Conservation (phyloP, 2,888 invertebrate species). For the Scaptomyza tumidula region DNA sequence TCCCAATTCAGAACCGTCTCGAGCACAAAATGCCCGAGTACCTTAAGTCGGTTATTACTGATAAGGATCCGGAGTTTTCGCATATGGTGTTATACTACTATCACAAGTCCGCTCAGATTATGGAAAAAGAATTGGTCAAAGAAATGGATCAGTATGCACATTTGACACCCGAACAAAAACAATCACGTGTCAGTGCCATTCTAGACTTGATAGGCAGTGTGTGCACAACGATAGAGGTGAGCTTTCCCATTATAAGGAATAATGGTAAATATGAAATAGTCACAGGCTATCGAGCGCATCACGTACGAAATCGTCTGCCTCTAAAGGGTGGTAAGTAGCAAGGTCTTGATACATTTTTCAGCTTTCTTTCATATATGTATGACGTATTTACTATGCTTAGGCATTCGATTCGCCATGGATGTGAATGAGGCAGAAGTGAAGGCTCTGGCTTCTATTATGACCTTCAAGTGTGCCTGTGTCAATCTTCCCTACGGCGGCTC, state of each 20-base stretch:
- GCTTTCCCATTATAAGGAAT: conserved; percentile 74
- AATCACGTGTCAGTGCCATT: conserved; percentile 73
- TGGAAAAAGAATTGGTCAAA: conserved; percentile 73
- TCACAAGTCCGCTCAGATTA: conserved; percentile 72
- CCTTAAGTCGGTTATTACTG: conserved; percentile 59
- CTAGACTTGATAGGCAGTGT: conserved; percentile 75
- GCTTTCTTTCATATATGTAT: too few species aligned
- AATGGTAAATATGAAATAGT: conserved; percentile 80
- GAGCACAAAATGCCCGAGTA: conserved; percentile 79
- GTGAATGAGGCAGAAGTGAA: conserved; percentile 97
- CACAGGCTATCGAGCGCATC: conserved; percentile 82
- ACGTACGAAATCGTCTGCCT: conserved; percentile 78
- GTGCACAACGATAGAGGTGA: conserved; percentile 70
- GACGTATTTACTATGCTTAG: conserved; percentile 85
- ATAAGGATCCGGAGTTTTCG: conserved; percentile 76
- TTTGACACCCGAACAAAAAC: conserved; percentile 62
- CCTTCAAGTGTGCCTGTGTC: conserved; percentile 99
- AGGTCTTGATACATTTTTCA: not conserved
- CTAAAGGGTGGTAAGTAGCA: conserved; percentile 81
- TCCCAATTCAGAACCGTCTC: conserved; percentile 15
- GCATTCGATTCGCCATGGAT: conserved; percentile 97
- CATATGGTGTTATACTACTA: conserved; percentile 81
- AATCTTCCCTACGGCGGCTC: conserved; percentile 99
- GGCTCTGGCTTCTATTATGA: conserved; percentile 98
- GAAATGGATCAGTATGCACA: conserved; percentile 74